Base-by-base conservation (phyloP, 2,113 vertebrate genomes). In the Solea senegalensis region DNA sequence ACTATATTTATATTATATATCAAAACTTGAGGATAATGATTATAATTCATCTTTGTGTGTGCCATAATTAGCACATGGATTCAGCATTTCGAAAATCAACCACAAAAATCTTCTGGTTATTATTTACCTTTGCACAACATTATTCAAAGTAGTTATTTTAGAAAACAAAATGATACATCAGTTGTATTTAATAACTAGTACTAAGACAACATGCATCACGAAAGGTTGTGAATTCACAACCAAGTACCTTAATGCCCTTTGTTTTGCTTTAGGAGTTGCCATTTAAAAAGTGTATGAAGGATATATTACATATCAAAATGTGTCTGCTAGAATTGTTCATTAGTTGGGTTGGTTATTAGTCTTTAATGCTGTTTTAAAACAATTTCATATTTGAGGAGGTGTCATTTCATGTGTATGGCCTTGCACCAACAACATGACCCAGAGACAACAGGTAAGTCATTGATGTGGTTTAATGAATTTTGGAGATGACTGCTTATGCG, bases 401-500 rank as follows among this genome's bases (percentile, higher is more conserved):
- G 21, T 63, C 28, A 56, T 50, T 34, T 11, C 51, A 3, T 65
- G 50, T 41, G 7, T 50, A 41, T 26, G 60, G 27, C 28, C 40
- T 46, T 43, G 64, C 15, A 1, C 40, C 66, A 39, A 16, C 1
- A 5, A 7, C 27, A 15, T 51, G 28, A 55, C 49, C 12, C 48
- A 27, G 62, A 51, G 28, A 28, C 16, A 45, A 58, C 72, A 86
- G 84, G 87, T 87, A 83, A 79, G 84, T 83, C 60, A 4, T 55
- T 54, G 15, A 65, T 59, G 56, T 61, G 21, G 52, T 16, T 5
- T 39, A 45, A 59, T 43, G 5, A 9, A 21, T 53, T 65, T 43
- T 2, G n/a, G n/a, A n/a, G n/a, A n/a, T n/a, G n/a, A n/a, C n/a
- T n/a, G n/a, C n/a, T n/a, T n/a, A n/a, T n/a, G 9, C 53, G 9